Evolutionary conservation across 2,888 invertebrate species (phyloP), one percentile per base, ranked within the genome.

Genomic region (Cryptocephalus primarius): DNA sequence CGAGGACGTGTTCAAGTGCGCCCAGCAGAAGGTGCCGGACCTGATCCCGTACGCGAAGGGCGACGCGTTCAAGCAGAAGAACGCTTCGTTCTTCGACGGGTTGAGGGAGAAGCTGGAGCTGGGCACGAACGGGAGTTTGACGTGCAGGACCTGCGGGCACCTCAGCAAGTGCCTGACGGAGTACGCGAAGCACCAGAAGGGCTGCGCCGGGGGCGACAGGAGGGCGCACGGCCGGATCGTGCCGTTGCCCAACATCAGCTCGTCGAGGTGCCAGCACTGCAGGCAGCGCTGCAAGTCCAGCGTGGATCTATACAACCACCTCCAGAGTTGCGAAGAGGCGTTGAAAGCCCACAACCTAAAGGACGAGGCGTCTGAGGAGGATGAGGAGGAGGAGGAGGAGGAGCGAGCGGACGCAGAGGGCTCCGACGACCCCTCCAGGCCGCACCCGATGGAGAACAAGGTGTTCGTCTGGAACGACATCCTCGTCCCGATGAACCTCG

Each of bases 201-300:
- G 72, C 46, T 86, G 83, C 60, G 75, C 76, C 39, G 60, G 59
- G 47, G 50, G 41, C 8, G 54, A 46, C 11, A 58, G 50, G 44
- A 46, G 55, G 46, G 60, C 54, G 9, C n/a, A n/a, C 36, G n/a
- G n/a, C 11, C 58, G 53, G 44, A 52, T 61, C 32, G 56, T 60
- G 53, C 65, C 75, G 8, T 61, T 74, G 33, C 70, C 72, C 50
- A 66, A 74, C 40, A 75, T 72, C 55, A 79, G 83, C 52, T 85
- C 88, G 10, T 85, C 87, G 43, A 77, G 90, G 48, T 91, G 91
- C 65, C 88, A 88, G 68, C 82, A 84, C 64, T 91, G 91, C 66
- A 78, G 89, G 53, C 88, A 88, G 66, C 77, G 89, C 50, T 91
- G 89, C 69, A 90, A 90, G 71, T 87, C 86, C 31, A 87, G 86